Evolutionary conservation across 2,888 invertebrate genomes (phyloP).

Genomic region (Keiferia lycopersicella): DNA sequence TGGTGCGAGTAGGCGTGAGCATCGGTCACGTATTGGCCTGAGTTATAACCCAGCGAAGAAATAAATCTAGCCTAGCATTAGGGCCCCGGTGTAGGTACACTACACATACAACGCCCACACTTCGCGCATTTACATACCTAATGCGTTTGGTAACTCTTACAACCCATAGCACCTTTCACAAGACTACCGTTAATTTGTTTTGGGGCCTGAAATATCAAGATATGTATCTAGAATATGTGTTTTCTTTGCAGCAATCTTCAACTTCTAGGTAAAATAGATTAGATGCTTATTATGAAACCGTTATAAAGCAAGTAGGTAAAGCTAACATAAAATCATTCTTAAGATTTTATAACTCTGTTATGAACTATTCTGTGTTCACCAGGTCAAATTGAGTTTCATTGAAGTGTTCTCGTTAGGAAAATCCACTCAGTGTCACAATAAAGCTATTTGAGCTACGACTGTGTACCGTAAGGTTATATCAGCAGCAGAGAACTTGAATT

Average conservation of each 20-base stretch:
- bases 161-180: background rate
- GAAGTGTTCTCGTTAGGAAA: constrained; percentile 42
- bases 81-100: constrained; percentile 42
- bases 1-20: constrained; percentile 64
- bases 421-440: constrained; percentile 45
- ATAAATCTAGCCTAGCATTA: constrained; percentile 67
- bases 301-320: background rate
- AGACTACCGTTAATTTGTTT: background rate
- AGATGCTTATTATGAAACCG: background rate
- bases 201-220: background rate
- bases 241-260: no score
- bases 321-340: no score
- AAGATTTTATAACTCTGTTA: background rate
- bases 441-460: constrained; percentile 43
- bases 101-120: constrained; percentile 61
- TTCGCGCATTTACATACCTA: constrained; percentile 46
- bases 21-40: constrained; percentile 76
- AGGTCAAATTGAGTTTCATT: constrained; percentile 45
- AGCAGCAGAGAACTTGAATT: constrained; percentile 29
- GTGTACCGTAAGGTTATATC: constrained; percentile 37
- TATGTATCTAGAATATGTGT: background rate
- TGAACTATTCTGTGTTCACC: constrained; percentile 2
- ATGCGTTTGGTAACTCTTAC: constrained; percentile 33
- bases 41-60: constrained; percentile 69
- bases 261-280: no score